These are phyloP conservation scores for Eueremaeus valkanovi DNA, from an alignment of 2,888 invertebrate species.

Conservation along the genomic window DNA sequence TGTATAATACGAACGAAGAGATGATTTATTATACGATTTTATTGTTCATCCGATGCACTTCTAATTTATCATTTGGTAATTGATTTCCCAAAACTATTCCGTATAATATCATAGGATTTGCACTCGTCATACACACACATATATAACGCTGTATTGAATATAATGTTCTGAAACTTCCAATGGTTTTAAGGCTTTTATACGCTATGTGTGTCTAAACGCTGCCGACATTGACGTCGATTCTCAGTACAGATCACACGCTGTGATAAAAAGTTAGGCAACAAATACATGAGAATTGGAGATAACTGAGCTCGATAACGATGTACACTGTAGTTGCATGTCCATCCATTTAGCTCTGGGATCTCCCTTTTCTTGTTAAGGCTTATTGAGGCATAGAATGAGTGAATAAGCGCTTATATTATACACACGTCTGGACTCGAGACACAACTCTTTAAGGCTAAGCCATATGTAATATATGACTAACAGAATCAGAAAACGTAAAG, in stretches of 20 bases:
- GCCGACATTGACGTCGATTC: too few species aligned
- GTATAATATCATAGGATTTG: not conserved
- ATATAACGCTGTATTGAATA: too few species aligned
- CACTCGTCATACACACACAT: too few species aligned
- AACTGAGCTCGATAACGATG: not conserved
- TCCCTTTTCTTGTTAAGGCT: slow-evolving; percentile 28
- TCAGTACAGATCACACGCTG: not conserved
- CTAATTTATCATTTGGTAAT: slow-evolving; percentile 15
- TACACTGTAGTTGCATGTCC: too few species aligned
- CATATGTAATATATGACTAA: not conserved
- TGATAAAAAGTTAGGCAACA: slow-evolving; percentile 29
- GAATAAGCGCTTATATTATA: not conserved
- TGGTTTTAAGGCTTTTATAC: too few species aligned
- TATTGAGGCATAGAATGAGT: slow-evolving; percentile 8
- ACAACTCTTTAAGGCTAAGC: not conserved
- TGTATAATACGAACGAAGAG: not conserved
- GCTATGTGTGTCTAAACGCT: too few species aligned
- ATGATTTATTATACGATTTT: slow-evolving; percentile 6
- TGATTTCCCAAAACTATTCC: not conserved
- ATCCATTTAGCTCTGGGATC: not conserved
- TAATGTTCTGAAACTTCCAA: too few species aligned
- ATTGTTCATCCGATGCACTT: not conserved
- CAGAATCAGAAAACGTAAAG: not conserved
- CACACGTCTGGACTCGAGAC: not conserved
- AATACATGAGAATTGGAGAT: slow-evolving; percentile 8